Evolutionary conservation across 2,113 vertebrate species (phyloP).

Genomic region (Carollia perspicillata): DNA sequence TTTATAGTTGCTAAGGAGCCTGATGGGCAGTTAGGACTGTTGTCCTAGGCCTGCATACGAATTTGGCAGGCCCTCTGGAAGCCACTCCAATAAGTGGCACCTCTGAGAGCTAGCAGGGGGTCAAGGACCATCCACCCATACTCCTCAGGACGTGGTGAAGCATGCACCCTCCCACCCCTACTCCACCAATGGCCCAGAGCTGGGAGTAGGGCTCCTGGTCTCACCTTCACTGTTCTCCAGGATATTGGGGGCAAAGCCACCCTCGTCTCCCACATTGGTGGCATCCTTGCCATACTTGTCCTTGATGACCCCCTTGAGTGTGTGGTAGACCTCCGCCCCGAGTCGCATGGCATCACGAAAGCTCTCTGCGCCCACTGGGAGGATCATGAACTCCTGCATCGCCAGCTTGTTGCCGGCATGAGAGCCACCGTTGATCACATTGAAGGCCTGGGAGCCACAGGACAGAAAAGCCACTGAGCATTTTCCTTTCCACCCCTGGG

Average conservation of each 20-base stretch:
- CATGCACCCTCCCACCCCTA: neutral
- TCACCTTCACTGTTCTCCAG: slow-evolving; percentile 96
- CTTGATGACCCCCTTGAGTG: slow-evolving; percentile 92
- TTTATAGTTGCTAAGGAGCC: neutral
- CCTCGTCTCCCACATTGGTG: slow-evolving; percentile 94
- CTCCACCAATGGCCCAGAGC: neutral
- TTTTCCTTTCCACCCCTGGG: neutral
- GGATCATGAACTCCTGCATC: slow-evolving; percentile 96
- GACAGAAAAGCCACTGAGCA: slow-evolving; percentile 15
- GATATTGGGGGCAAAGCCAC: slow-evolving; percentile 94
- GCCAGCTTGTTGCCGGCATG: slow-evolving; percentile 93
- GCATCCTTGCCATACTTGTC: slow-evolving; percentile 95
- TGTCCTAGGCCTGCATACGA: neutral
- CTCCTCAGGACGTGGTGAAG: neutral
- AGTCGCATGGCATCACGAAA: slow-evolving; percentile 92
- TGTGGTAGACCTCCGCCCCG: slow-evolving; percentile 94
- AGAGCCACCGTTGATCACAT: slow-evolving; percentile 94
- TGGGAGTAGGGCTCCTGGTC: neutral
- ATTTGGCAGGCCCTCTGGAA: neutral
- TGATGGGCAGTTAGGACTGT: neutral
- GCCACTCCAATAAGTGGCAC: neutral
- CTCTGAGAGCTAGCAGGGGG: neutral
- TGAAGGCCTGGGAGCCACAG: slow-evolving; percentile 87
- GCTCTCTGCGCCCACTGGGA: slow-evolving; percentile 93
- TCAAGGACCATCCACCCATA: neutral